Evolutionary conservation across 2,888 invertebrate genomes (phyloP).

Genomic region (Tinea trinotella): DNA sequence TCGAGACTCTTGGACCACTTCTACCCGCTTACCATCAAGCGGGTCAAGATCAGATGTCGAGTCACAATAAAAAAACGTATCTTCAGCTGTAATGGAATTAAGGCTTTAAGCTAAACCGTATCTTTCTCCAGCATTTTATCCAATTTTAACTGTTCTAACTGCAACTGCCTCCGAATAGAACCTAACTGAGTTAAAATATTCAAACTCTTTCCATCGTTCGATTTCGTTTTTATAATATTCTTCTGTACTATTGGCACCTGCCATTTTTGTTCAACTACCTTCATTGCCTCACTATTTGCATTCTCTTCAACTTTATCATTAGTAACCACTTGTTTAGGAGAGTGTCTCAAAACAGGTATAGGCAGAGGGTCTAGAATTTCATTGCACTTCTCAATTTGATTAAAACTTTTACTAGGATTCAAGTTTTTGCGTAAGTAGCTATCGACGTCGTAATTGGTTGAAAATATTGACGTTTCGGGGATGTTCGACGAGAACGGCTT

Average conservation of each 20-base stretch:
- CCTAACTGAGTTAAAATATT: constrained; percentile 77
- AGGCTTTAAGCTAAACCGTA: too few relatives aligned
- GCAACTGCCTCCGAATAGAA: constrained; percentile 77
- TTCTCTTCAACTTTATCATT: background rate
- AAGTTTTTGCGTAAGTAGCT: constrained; percentile 51
- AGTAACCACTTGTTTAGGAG: constrained; percentile 29
- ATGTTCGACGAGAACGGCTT: constrained; percentile 56
- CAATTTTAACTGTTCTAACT: constrained; percentile 75
- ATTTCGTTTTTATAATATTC: constrained; percentile 64
- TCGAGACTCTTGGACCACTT: too few relatives aligned
- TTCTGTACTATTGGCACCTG: constrained; percentile 78
- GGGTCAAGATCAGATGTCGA: too few relatives aligned
- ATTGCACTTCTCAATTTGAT: constrained; percentile 19
- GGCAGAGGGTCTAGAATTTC: constrained; percentile 51
- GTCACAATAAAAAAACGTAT: too few relatives aligned
- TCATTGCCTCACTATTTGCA: constrained; percentile 51
- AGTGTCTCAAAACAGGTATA: constrained; percentile 75
- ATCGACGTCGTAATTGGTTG: constrained; percentile 55
- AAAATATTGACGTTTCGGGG: constrained; percentile 53
- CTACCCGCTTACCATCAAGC: too few relatives aligned
- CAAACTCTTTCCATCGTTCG: constrained; percentile 62
- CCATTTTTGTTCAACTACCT: constrained; percentile 56
- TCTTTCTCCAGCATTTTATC: constrained; percentile 53
- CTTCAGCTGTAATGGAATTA: too few relatives aligned
- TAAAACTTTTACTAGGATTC: constrained; percentile 33